phyloP scores from a whole-genome alignment of 2,888 invertebrate genomes.

The Gerris lacustris region DNA sequence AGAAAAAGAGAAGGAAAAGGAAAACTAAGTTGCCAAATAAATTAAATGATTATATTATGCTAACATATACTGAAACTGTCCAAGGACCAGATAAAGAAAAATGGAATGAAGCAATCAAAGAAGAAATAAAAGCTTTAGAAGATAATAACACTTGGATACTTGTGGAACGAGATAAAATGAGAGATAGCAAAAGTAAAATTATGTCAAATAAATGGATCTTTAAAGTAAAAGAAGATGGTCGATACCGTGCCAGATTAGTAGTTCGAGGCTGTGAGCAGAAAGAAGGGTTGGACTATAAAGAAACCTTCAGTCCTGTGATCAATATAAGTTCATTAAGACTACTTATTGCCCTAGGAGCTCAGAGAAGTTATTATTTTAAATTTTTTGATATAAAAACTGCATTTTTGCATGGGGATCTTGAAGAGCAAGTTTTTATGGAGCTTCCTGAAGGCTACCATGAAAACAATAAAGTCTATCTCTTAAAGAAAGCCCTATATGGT shows the following conservation, averaged over 20 bases:
- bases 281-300: conserved; percentile 11
- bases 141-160: conserved; percentile 29
- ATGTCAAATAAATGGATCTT: conserved; percentile 31
- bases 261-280: conserved; percentile 6
- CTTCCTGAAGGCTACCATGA: conserved; percentile 24
- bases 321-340: conserved; percentile 17
- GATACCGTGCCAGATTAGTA: conserved; percentile 11
- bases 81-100: conserved; percentile 15
- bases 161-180: conserved; percentile 19
- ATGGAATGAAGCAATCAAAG: conserved; percentile 27
- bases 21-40: background rate
- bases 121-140: conserved; percentile 26
- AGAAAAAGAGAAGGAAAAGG: background rate
- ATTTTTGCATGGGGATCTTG: conserved; percentile 26
- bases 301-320: conserved; percentile 15
- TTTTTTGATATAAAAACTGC: conserved; percentile 21
- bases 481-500: conserved; percentile 23
- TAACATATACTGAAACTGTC: conserved; percentile 21
- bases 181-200: conserved; percentile 9
- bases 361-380: conserved; percentile 3
- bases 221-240: conserved; percentile 24
- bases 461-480: conserved; percentile 16
- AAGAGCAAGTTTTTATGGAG: conserved; percentile 23
- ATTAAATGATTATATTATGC: background rate
- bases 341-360: conserved; percentile 29